Evolutionary conservation across 2,113 vertebrate species (phyloP), one percentile per base, ranked within the genome.

Genomic region (Monopterus albus): DNA sequence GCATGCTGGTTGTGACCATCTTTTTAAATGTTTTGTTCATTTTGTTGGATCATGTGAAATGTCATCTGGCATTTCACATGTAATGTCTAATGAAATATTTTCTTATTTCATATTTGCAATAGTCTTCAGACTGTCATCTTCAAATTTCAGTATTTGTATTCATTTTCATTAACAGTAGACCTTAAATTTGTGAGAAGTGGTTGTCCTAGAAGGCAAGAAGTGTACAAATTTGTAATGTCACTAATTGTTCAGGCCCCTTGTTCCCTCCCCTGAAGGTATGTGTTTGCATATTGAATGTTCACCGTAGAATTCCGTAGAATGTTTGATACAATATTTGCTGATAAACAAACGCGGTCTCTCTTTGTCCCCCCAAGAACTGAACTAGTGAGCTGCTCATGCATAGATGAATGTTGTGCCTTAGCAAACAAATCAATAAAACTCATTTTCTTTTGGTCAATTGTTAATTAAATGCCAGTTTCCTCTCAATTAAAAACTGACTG

Each of bases 401-500:
- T 13, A 83, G 74, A 87, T 59, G 69, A 77, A 87, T 88, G 76
- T 85, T 84, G 76, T 87, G 68, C 81, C 79, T 83, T 31, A 13
- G 83, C 84, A 88, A 90, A 89, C 87, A 87, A 91, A 90, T 92
- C 91, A 89, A 92, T 92, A 89, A 90, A 90, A 91, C 87, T 89
- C n/a, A 92, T 92, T 91, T 89, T 79, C 79, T 87, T 84, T 89
- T 77, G 79, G 87, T 91, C 88, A 89, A 90, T 91, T 91, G 85
- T 87, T 90, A 92, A 91, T 89, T 88, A 89, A 92, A 90, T 88
- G 82, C 71, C 78, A 88, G 53, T 88, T 89, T 89, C 79, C 67
- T 72, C 62, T 87, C 82, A 89, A 89, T 89, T 89, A 88, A 88
- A 89, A 91, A 81, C 46, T 56, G 72, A 79, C 63, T 83, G 78